phyloP scores from a whole-genome alignment of 2,113 vertebrate species.

The Planiliza haematocheilus region DNA sequence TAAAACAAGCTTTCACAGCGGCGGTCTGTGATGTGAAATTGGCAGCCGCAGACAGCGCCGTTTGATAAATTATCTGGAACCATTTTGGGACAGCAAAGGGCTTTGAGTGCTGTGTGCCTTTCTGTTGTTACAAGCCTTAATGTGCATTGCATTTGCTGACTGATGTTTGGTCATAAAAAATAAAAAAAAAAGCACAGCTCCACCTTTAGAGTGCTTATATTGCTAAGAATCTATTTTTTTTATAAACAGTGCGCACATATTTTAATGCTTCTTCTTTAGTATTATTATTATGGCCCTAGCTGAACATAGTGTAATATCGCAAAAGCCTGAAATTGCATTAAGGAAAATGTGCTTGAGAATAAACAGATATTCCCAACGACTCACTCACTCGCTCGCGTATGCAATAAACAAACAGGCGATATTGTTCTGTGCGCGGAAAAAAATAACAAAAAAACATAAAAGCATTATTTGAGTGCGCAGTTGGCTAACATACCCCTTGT shows the following conservation, averaged over 20 bases:
- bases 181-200: conserved; percentile 14
- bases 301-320: conserved; percentile 18
- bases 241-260: conserved; percentile 17
- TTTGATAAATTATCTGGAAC: conserved; percentile 54
- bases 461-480: background rate
- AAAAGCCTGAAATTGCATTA: conserved; percentile 29
- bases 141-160: conserved; percentile 31
- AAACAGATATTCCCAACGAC: conserved; percentile 28
- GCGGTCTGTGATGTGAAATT: conserved; percentile 35
- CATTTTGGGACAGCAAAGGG: conserved; percentile 29
- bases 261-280: conserved; percentile 30
- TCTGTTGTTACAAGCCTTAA: conserved; percentile 35
- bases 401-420: conserved; percentile 20
- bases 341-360: conserved; percentile 27
- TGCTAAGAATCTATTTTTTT: conserved; percentile 46
- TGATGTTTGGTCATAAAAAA: conserved; percentile 42
- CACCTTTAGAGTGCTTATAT: conserved; percentile 54
- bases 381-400: conserved; percentile 18
- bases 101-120: conserved; percentile 15
- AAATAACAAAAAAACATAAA: conserved; percentile 10
- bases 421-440: conserved; percentile 7
- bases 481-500: conserved; percentile 7
- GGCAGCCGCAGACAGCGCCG: conserved; percentile 13
- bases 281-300: conserved; percentile 27
- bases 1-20: conserved; percentile 25